These are phyloP conservation scores for Notarius quadriscutis DNA, from an alignment of 2,113 vertebrate genomes.

Conservation along the genomic window DNA sequence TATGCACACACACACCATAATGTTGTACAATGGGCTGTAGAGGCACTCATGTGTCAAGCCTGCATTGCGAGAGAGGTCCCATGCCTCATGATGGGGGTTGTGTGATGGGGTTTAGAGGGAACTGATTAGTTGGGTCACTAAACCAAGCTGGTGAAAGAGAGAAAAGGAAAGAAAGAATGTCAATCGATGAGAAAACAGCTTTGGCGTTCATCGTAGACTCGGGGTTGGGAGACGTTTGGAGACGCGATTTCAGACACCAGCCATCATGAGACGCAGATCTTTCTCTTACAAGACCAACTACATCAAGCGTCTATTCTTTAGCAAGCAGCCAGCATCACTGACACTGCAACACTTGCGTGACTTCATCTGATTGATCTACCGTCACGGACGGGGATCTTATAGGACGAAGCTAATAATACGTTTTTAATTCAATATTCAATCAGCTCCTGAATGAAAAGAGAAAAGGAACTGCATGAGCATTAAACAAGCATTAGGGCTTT, in stretches of 20 bases:
- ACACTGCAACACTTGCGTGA: not conserved
- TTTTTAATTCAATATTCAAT: not conserved
- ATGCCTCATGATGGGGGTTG: not conserved
- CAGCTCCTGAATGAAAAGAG: not conserved
- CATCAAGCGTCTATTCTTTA: not conserved
- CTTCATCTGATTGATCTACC: not conserved
- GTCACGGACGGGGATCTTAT: not conserved
- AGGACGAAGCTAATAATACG: not conserved
- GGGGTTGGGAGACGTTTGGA: slow-evolving; percentile 17
- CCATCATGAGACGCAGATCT: not conserved
- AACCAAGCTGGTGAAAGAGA: not conserved
- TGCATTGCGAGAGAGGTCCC: not conserved
- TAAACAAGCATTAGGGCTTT: slow-evolving; percentile 11
- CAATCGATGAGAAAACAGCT: not conserved
- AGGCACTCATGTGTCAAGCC: slow-evolving; percentile 4
- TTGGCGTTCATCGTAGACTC: not conserved
- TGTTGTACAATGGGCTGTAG: not conserved
- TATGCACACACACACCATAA: slow-evolving; percentile 11
- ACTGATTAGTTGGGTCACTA: slow-evolving; percentile 17
- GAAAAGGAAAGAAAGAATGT: not conserved
- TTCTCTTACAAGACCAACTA: not conserved
- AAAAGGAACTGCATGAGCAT: slow-evolving; percentile 16
- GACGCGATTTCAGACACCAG: slow-evolving; percentile 29
- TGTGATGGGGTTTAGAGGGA: slow-evolving; percentile 2
- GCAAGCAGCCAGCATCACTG: not conserved